A percentile compares a stretch with the other conserved stretches of the same genome.
phyloP scores from a whole-genome alignment of 2,888 invertebrate genomes.

The Agrypnus murinus region DNA sequence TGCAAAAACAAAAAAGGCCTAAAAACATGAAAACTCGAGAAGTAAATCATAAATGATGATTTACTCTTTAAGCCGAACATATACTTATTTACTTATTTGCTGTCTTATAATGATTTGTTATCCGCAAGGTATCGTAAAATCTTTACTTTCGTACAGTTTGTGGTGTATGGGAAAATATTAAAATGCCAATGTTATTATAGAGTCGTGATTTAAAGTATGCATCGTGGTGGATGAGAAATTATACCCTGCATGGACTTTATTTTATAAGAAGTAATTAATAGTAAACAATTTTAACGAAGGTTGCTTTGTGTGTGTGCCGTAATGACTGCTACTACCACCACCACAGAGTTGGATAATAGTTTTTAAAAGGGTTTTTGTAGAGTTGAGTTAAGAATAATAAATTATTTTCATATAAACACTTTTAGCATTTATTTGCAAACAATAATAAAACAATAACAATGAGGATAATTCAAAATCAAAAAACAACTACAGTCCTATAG shows the following conservation, averaged over 20 bases:
- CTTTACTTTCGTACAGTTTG: conserved; percentile 14
- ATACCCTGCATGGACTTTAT: neutral
- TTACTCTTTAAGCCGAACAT: conserved; percentile 6
- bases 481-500: neutral
- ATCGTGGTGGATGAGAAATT: conserved; percentile 7
- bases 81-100: conserved; percentile 29
- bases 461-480: neutral
- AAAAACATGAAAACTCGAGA: neutral
- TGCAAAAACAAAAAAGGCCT: neutral
- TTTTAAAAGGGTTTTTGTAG: too few relatives aligned
- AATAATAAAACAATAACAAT: conserved; percentile 27
- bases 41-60: conserved; percentile 24
- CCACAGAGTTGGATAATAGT: too few relatives aligned
- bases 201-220: conserved; percentile 10
- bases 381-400: too few relatives aligned
- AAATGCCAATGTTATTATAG: conserved; percentile 21
- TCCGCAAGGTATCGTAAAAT: conserved; percentile 31
- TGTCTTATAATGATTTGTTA: conserved; percentile 28
- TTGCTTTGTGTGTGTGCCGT: neutral
- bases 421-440: conserved; percentile 18
- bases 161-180: conserved; percentile 23
- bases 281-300: conserved; percentile 7
- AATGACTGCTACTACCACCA: too few relatives aligned
- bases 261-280: conserved; percentile 12
- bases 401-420: too few relatives aligned